These are phyloP conservation scores for Anhinga rufa DNA, from an alignment of 2,113 vertebrate species.

Conservation along the genomic window DNA sequence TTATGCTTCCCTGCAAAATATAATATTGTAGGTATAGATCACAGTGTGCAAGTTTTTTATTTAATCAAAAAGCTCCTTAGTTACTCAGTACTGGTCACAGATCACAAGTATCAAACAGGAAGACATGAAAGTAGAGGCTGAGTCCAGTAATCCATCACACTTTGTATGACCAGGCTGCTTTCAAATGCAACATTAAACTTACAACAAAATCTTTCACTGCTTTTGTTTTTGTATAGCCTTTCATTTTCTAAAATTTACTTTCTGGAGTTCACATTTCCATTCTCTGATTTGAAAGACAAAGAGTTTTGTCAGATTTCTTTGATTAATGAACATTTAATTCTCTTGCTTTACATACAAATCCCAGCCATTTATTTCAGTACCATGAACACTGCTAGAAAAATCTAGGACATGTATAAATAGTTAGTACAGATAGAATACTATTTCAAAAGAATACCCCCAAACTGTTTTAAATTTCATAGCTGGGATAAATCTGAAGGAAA, in stretches of 20 bases:
- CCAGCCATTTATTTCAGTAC: neutral
- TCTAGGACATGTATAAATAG: neutral
- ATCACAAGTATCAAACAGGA: slow-evolving; percentile 25
- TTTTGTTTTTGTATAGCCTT: neutral
- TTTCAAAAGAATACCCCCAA: neutral
- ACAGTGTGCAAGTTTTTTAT: neutral
- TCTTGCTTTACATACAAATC: neutral
- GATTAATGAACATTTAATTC: neutral
- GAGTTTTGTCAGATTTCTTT: neutral
- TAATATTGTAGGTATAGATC: neutral
- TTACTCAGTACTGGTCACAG: neutral
- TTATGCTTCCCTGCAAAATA: neutral
- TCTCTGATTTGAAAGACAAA: neutral
- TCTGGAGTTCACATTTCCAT: neutral
- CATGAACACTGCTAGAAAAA: neutral
- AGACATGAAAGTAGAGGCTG: neutral
- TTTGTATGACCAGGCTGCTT: neutral
- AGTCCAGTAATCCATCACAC: neutral
- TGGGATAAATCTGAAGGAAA: neutral
- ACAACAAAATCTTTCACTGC: neutral
- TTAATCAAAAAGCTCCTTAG: neutral
- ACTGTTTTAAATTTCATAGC: neutral
- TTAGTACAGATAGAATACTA: neutral
- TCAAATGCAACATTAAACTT: neutral
- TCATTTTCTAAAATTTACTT: slow-evolving; percentile 10